These are phyloP conservation scores for Sorex maritimensis DNA, from an alignment of 2,797 vertebrate species.

Conservation along the genomic window DNA sequence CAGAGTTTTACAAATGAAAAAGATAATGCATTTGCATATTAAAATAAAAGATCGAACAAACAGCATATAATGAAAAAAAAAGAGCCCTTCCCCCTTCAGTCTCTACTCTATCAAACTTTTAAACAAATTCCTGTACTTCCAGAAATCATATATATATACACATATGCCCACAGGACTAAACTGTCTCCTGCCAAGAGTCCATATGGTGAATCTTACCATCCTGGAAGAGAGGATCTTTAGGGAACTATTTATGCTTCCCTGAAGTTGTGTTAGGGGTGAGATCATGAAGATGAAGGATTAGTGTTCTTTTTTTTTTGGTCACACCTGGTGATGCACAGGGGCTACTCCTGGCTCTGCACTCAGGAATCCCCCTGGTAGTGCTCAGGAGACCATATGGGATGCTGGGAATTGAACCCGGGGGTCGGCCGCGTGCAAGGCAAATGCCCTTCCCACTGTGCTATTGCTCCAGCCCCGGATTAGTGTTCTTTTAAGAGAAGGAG, in stretches of 20 bases:
- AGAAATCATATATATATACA: not conserved
- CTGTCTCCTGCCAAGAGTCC: not conserved
- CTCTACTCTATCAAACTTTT: not conserved
- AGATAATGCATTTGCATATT: not conserved
- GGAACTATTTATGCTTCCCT: not conserved
- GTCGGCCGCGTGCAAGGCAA: no score
- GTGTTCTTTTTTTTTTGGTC: no score
- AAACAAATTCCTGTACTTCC: constrained; percentile 31
- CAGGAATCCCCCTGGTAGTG: no score
- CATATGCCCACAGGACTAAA: not conserved
- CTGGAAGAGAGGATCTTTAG: not conserved
- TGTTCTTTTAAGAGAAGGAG: not conserved
- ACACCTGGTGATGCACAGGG: no score
- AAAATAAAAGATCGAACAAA: constrained; percentile 13
- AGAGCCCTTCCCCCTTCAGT: not conserved
- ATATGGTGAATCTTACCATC: not conserved
- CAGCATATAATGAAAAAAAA: not conserved
- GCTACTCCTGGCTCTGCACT: no score
- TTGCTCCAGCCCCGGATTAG: not conserved
- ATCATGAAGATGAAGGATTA: not conserved
- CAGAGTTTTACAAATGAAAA: not conserved
- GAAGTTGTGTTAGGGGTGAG: not conserved
- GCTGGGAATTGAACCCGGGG: no score
- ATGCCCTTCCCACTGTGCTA: no score
- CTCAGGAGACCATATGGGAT: no score